A percentile compares a stretch with the other conserved stretches of the same genome.
Conservation (phyloP, 1,140 invertebrate genomes). For the Muscidifurax raptorellus region DNA sequence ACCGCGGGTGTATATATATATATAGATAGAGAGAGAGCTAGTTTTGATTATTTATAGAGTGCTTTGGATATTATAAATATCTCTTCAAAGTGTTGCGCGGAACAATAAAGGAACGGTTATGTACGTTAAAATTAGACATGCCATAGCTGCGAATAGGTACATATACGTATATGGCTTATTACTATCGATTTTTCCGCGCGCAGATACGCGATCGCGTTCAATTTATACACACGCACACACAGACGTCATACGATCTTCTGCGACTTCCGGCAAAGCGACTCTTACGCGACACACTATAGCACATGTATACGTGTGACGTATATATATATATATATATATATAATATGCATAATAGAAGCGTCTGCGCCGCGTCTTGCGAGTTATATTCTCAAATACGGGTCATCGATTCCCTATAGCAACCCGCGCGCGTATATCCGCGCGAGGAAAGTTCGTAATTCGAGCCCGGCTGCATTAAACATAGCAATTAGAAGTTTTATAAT, state of each 20-base stretch:
- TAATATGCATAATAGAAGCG: not conserved
- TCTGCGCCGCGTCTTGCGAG: conserved; percentile 1
- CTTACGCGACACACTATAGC: not conserved
- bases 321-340: too few relatives aligned
- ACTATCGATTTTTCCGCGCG: too few relatives aligned
- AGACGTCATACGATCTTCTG: conserved; percentile 14
- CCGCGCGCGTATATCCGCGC: not conserved
- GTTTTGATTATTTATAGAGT: too few relatives aligned
- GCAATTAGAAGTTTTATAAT: not conserved
- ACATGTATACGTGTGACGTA: not conserved
- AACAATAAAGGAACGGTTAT: too few relatives aligned
- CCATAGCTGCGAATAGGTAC: too few relatives aligned
- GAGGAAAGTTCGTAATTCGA: not conserved
- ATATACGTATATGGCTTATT: too few relatives aligned
- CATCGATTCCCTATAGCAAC: conserved; percentile 38
- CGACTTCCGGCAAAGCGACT: conserved; percentile 4
- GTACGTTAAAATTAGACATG: too few relatives aligned
- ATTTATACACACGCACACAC: not conserved
- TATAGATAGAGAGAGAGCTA: too few relatives aligned
- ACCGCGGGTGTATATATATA: too few relatives aligned
- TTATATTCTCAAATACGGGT: conserved; percentile 48
- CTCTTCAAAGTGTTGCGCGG: too few relatives aligned
- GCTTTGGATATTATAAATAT: too few relatives aligned
- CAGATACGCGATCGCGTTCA: too few relatives aligned
- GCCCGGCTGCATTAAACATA: conserved; percentile 2